phyloP scores from a whole-genome alignment of 2,797 vertebrate genomes.

The Vultur gryphus region DNA sequence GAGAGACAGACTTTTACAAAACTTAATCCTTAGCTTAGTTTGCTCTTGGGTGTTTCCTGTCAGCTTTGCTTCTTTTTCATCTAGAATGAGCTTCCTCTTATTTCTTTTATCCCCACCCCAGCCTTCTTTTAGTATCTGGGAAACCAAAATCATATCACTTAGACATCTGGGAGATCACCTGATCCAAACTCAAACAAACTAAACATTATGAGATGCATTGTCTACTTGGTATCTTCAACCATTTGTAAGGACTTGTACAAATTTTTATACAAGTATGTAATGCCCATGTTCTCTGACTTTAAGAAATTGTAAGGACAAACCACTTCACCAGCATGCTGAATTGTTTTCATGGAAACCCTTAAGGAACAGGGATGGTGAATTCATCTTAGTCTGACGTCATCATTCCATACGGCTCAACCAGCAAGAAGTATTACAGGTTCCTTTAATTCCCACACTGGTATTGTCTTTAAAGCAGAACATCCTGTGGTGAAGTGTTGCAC shows the following conservation, averaged over 20 bases:
- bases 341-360: background rate
- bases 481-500: conserved; percentile 16
- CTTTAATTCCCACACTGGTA: background rate
- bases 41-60: background rate
- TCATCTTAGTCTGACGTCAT: background rate
- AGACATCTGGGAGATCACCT: background rate
- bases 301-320: background rate
- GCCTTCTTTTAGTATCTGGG: background rate
- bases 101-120: background rate
- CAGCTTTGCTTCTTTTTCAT: background rate
- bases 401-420: background rate
- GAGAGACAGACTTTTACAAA: background rate
- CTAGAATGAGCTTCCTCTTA: background rate
- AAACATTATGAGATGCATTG: background rate
- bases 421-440: background rate
- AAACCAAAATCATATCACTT: background rate
- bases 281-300: background rate
- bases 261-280: background rate
- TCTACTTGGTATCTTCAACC: background rate
- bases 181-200: background rate
- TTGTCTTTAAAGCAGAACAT: conserved; percentile 36
- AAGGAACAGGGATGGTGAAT: background rate
- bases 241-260: background rate
- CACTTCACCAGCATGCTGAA: background rate
- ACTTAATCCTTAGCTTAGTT: background rate